These are phyloP conservation scores for Cinclus mexicanus DNA, from an alignment of 2,113 vertebrate genomes.

Conservation along the genomic window DNA sequence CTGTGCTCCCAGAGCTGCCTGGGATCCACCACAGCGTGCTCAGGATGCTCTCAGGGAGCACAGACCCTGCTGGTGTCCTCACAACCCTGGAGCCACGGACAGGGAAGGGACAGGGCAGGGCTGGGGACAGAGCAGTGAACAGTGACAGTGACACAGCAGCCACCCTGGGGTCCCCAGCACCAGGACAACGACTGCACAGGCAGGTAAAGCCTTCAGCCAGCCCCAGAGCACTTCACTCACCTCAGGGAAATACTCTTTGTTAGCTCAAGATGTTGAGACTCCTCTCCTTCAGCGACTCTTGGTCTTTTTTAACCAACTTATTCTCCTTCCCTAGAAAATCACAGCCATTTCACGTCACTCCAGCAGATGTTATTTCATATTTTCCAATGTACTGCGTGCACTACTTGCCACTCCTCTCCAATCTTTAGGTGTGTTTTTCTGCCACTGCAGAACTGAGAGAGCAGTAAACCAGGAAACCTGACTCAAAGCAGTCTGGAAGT, in stretches of 20 bases:
- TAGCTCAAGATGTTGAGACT: not conserved
- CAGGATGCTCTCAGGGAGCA: accelerated
- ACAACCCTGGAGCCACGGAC: not conserved
- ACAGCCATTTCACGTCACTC: not conserved
- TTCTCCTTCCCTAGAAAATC: not conserved
- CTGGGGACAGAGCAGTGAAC: not conserved
- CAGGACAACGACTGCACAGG: not conserved
- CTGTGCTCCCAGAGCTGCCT: not conserved
- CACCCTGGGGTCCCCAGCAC: accelerated
- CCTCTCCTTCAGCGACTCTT: not conserved
- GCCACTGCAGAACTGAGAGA: not conserved
- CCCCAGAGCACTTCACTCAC: not conserved
- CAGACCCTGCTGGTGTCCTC: accelerated
- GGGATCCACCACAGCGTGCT: not conserved
- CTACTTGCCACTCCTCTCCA: not conserved
- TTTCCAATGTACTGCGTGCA: not conserved
- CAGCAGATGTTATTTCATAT: not conserved
- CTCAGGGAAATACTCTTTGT: not conserved
- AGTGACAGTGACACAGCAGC: no score
- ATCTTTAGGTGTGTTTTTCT: not conserved
- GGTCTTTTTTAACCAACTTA: not conserved
- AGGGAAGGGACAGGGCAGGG: not conserved
- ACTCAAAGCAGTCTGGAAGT: not conserved
- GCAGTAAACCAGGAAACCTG: not conserved
- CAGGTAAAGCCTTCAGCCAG: not conserved